Conservation (phyloP, 2,797 vertebrate species). For the Rhinella marina region DNA sequence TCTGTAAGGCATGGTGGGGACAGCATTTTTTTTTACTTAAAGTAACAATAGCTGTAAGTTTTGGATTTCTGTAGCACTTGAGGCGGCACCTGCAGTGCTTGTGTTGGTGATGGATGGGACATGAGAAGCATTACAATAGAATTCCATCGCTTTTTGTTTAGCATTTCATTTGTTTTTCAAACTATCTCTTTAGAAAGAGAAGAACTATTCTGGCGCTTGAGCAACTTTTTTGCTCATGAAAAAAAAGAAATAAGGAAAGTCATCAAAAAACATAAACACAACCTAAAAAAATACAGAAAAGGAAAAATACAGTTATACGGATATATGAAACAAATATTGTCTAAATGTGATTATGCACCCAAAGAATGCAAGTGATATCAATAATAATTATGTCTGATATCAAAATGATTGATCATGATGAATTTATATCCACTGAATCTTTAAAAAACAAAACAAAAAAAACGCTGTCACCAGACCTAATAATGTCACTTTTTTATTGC, state of each 20-base stretch:
- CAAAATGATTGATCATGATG: background rate
- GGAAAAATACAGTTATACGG: background rate
- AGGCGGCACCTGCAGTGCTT: conserved; percentile 65
- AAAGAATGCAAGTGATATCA: background rate
- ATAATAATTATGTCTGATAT: background rate
- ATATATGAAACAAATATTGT: background rate
- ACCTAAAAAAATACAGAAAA: background rate
- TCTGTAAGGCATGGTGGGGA: conserved; percentile 26
- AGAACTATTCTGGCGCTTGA: conserved; percentile 49
- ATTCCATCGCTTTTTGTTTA: conserved; percentile 61
- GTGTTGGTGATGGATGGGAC: conserved; percentile 61
- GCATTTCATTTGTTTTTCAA: conserved; percentile 57
- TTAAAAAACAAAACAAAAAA: no score
- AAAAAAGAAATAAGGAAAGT: background rate
- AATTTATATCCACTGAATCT: background rate
- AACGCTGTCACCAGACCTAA: background rate
- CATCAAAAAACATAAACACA: background rate
- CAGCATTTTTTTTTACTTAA: conserved; percentile 27
- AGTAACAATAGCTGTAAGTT: conserved; percentile 56
- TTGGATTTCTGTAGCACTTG: conserved; percentile 56
- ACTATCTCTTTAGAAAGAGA: conserved; percentile 32
- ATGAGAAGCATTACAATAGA: conserved; percentile 57
- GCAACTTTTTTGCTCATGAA: no score
- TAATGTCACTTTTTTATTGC: no score
- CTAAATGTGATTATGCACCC: background rate